Evolutionary conservation across 2,113 vertebrate genomes (phyloP).

Genomic region (Rhinogobius similis): DNA sequence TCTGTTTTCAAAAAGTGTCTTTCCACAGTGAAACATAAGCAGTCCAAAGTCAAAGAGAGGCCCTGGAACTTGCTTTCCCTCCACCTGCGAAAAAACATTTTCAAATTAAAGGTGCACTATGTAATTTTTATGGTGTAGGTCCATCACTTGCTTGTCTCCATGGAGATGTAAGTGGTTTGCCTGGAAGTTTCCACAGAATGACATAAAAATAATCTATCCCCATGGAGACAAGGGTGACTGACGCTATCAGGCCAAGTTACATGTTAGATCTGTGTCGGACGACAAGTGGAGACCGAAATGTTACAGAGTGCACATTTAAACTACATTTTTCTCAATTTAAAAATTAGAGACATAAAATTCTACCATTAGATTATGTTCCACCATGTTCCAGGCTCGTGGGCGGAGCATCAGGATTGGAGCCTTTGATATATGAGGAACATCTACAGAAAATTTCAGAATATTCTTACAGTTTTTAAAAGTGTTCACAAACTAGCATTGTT

Average conservation of each 20-base stretch:
- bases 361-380: conserved; percentile 81
- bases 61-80: conserved; percentile 77
- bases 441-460: conserved; percentile 36
- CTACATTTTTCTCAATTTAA: not conserved
- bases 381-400: conserved; percentile 83
- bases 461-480: not conserved
- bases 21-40: conserved; percentile 79
- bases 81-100: conserved; percentile 60
- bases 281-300: too few species aligned
- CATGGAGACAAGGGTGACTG: too few species aligned
- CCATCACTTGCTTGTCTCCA: too few species aligned
- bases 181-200: too few species aligned
- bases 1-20: conserved; percentile 66
- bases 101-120: too few species aligned
- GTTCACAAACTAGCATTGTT: not conserved
- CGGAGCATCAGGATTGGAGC: conserved; percentile 82
- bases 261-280: too few species aligned
- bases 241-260: too few species aligned
- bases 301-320: not conserved
- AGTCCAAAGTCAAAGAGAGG: conserved; percentile 83
- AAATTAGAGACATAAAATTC: not conserved
- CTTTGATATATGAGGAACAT: conserved; percentile 72
- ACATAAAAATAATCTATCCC: too few species aligned
- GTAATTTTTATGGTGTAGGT: too few species aligned
- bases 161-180: too few species aligned